Evolutionary conservation across 2,888 invertebrate genomes (phyloP), one percentile per base, ranked within the genome.

Genomic region (Hipparchia semele): DNA sequence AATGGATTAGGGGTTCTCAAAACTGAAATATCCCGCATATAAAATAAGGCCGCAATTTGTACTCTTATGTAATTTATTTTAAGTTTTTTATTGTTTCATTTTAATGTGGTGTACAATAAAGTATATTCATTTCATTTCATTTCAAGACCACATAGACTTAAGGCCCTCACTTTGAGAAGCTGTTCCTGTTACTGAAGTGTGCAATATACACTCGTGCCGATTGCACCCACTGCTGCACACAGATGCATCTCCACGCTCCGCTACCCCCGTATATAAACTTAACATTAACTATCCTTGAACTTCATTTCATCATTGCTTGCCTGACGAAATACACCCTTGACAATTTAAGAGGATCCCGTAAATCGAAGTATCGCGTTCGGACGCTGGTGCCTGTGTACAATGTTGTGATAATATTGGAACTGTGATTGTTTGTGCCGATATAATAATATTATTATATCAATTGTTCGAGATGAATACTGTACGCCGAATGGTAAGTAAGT

Each of bases 201-300:
- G 90, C 86, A 84, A 75, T 62, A 58, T 80, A 76, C 80, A 78
- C 77, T 76, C 67, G 76, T 79, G 75, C 75, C 71, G 70, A 74
- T 53, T 78, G 80, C 79, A 80, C 71, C 76, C 79, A 81, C 77
- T 83, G 84, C 83, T 81, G 80, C 80, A 79, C 79, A 90, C 90
- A 81, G 65, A 8, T 68, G 76, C 81, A 78, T 6, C 73, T 75
- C 82, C 85, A 90, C 93, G 92, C 84, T 90, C 85, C 89, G 87
- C 90, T 84, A 92, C 92, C 92, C 93, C 86, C 86, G 87, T 93
- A 94, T 94, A 94, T 93, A 94, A 92, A 82, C 87, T 81, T 83
- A 80, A 78, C 75, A 79, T 84, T 78, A 78, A 83, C 85, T 90
- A 90, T 89, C 94, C 94, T 94, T 94, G 94, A 94, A 94, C 94